A percentile compares a stretch with the other conserved stretches of the same genome.
These are phyloP conservation scores for Silurus glanis DNA, from an alignment of 2,113 vertebrate genomes.

Conservation along the genomic window DNA sequence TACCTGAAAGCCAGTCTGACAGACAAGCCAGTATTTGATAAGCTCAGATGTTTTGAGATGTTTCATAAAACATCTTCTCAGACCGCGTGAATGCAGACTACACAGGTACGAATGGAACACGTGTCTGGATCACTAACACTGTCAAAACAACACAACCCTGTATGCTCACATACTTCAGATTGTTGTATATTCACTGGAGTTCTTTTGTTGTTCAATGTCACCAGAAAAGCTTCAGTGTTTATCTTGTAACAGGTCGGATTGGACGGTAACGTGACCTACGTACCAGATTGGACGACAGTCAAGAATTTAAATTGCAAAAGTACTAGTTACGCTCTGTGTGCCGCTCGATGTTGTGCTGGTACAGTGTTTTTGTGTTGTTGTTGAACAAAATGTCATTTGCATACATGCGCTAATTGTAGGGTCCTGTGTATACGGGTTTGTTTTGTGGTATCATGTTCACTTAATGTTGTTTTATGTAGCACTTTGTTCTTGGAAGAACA, in stretches of 20 bases:
- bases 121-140: neutral
- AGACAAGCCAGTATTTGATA: neutral
- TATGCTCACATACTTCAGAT: neutral
- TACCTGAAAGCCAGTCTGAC: neutral
- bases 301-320: neutral
- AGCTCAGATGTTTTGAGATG: neutral
- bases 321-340: neutral
- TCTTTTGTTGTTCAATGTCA: neutral
- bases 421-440: no score
- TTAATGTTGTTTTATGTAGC: no score
- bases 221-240: neutral
- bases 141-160: neutral
- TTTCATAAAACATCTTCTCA: neutral
- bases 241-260: neutral
- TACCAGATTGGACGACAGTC: neutral
- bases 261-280: neutral
- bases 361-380: no score
- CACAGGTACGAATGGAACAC: neutral
- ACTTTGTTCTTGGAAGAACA: no score
- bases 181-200: neutral
- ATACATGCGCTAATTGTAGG: no score
- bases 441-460: no score
- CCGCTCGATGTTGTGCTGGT: no score
- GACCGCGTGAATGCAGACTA: neutral
- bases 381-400: no score